Percentiles rank a stretch among this genome's conserved stretches.
Evolutionary conservation across 2,888 invertebrate species (phyloP).

Genomic region (Strigamia maritima): DNA sequence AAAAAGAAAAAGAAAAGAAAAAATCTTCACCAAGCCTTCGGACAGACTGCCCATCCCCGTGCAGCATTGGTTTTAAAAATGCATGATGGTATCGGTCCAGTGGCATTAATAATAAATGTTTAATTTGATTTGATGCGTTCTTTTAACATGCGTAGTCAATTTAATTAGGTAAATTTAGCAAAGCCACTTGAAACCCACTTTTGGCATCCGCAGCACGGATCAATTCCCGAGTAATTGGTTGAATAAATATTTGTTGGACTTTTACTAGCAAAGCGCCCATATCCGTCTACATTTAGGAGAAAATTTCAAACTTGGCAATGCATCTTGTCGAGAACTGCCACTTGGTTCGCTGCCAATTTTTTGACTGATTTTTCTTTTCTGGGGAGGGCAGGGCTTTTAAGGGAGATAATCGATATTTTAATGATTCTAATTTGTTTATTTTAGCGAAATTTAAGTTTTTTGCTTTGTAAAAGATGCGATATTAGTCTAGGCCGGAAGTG

Average conservation of each 20-base stretch:
- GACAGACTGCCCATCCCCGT: not conserved
- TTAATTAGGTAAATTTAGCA: not conserved
- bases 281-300: not conserved
- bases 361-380: not conserved
- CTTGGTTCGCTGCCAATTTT: not conserved
- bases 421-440: not conserved
- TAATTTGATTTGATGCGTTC: not conserved
- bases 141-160: not conserved
- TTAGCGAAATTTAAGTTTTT: not conserved
- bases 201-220: not conserved
- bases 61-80: not conserved
- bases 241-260: constrained; percentile 7
- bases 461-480: too few relatives aligned
- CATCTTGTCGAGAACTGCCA: too few relatives aligned
- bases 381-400: not conserved
- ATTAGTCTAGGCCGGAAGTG: too few relatives aligned
- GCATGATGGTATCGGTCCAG: not conserved
- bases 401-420: not conserved
- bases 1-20: not conserved
- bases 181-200: not conserved
- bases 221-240: not conserved
- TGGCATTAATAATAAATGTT: not conserved
- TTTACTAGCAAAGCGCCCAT: constrained; percentile 7
- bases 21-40: too few relatives aligned
- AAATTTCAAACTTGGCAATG: not conserved